phyloP scores from a whole-genome alignment of 2,113 vertebrate species.

The Burhinus bistriatus region DNA sequence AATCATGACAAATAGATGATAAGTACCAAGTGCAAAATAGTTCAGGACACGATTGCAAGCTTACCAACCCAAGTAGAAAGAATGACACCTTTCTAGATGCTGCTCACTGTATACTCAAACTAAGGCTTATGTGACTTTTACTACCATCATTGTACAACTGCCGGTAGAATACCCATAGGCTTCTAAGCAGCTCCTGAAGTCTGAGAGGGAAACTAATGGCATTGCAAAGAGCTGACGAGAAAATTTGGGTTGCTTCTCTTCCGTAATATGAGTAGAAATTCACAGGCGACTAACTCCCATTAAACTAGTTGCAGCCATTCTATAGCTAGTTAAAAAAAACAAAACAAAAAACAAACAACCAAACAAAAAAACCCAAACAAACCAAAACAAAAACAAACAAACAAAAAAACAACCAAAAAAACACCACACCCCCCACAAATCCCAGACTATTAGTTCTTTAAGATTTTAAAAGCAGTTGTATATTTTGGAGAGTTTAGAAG shows the following conservation, averaged over 20 bases:
- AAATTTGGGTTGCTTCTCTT: neutral
- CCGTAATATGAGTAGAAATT: neutral
- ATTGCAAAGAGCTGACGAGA: neutral
- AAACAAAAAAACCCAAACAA: too few relatives aligned
- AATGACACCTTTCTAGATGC: neutral
- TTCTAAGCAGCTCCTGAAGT: neutral
- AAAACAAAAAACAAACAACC: neutral
- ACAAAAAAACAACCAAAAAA: neutral
- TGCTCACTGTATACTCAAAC: neutral
- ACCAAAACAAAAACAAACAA: neutral
- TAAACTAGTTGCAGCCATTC: neutral
- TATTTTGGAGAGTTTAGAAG: neutral
- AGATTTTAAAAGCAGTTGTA: neutral
- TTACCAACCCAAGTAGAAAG: neutral
- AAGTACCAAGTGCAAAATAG: neutral
- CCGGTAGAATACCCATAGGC: neutral
- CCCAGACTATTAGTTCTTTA: neutral
- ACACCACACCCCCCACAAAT: neutral
- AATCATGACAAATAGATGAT: neutral
- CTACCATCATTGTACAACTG: neutral
- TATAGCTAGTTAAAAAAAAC: neutral
- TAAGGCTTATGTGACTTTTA: neutral
- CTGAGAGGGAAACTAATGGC: neutral
- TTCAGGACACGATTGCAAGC: neutral
- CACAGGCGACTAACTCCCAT: neutral